Base-by-base conservation (phyloP, 2,888 invertebrate species). In the Timandra comae region DNA sequence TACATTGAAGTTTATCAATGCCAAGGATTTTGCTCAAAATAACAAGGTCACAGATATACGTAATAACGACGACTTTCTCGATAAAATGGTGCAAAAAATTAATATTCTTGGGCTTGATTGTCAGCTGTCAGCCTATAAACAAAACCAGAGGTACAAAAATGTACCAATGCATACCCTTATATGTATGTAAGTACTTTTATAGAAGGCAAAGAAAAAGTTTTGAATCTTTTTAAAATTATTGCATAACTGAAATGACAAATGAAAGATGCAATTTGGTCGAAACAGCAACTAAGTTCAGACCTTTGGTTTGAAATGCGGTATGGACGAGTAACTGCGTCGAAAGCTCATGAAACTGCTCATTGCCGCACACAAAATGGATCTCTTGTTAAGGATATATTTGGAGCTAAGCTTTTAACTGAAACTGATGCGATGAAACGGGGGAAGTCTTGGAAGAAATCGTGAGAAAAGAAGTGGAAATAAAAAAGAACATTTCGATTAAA, bases 251-350 rank as follows among this genome's bases (percentile, higher is more conserved):
- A 25, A 22, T 33, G 23, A 27, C 19, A 20, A 12, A 25, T 16
- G 19, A 12, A 9, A 12, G 7, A 26, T 20, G 16, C 19, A 10
- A 27, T 20, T 8, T 12, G 9, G 27, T 32, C 8, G 24, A 16
- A 20, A 7, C 13, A 26, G 27, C 19, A 19, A 33, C 33, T 2
- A 22, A 19, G 13, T 23, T 30, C 30, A 11, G 24, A 29, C n/a
- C 21, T 34, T 1, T 29, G 34, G 34, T 29, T 28, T 29, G 34
- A 34, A 26, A 24, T 33, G 25, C 19, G 29, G n/a, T 29, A 34
- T 34, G 34, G 34, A 22, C 27, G 34, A 10, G 23, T 34, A 9
- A 34, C 34, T 13, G 22, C 34, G 7, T 34, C 25, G 10, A 29
- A 26, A 24, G 24, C 12, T 11, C 29, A 34, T 19, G 33, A 29